A percentile compares a stretch with the other conserved stretches of the same genome.
Evolutionary conservation across 2,113 vertebrate species (phyloP).

Genomic region (Salvelinus sp.): DNA sequence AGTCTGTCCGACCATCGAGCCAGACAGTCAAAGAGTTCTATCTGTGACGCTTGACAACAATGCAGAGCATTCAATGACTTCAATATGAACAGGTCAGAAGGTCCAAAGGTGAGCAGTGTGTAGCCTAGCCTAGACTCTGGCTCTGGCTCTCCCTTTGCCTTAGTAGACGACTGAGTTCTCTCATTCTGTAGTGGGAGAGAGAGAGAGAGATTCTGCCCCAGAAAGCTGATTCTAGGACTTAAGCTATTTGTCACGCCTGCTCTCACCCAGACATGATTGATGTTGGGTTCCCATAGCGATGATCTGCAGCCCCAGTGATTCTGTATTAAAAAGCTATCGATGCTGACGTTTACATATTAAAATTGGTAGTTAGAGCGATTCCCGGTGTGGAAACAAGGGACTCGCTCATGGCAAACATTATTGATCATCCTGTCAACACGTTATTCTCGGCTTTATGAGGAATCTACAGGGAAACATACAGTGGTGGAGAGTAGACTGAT

Average conservation of each 20-base stretch:
- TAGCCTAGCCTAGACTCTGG: not conserved
- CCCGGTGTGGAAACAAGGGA: conserved; percentile 57
- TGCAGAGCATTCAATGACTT: not conserved
- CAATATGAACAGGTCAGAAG: not conserved
- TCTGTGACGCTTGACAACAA: not conserved
- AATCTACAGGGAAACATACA: conserved; percentile 33
- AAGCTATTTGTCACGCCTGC: conserved; percentile 64
- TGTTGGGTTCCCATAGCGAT: conserved; percentile 49
- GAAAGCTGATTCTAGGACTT: conserved; percentile 49
- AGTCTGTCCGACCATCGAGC: not conserved
- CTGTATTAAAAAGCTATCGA: conserved; percentile 68
- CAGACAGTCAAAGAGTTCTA: not conserved
- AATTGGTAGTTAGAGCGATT: conserved; percentile 62
- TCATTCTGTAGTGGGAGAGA: conserved; percentile 34
- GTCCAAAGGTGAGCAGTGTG: not conserved
- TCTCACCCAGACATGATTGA: conserved; percentile 61
- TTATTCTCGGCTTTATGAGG: not conserved
- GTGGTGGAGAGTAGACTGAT: not conserved
- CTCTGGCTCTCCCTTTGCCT: not conserved
- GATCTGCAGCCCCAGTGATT: conserved; percentile 55
- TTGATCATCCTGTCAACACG: conserved; percentile 55
- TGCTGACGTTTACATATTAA: conserved; percentile 71
- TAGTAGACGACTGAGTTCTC: conserved; percentile 28
- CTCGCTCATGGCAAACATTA: conserved; percentile 36
- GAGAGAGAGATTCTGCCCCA: conserved; percentile 10